Evolutionary conservation across 1,140 invertebrate genomes (phyloP).

Genomic region (Drosophila prosaltans): DNA sequence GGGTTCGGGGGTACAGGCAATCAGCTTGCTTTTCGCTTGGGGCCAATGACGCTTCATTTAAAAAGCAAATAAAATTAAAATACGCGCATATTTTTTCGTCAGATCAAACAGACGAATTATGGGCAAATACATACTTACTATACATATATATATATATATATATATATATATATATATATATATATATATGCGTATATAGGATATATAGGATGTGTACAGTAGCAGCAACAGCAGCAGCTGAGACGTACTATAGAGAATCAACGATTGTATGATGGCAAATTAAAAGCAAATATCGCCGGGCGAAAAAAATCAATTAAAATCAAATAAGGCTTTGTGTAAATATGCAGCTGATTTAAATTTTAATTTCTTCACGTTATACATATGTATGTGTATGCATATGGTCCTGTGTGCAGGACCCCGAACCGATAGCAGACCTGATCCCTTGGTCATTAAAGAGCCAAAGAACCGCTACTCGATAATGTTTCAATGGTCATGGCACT

Average conservation of each 20-base stretch:
- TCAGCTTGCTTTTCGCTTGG: slow-evolving; percentile 59
- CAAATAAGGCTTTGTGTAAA: slow-evolving; percentile 80
- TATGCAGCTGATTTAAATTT: slow-evolving; percentile 76
- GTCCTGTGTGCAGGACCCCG: not conserved
- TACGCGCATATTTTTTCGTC: slow-evolving; percentile 67
- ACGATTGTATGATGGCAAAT: slow-evolving; percentile 53
- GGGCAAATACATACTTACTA: slow-evolving; percentile 50
- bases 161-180: not conserved
- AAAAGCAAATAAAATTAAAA: slow-evolving; percentile 81
- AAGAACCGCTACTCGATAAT: slow-evolving; percentile 44
- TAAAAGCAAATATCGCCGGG: slow-evolving; percentile 70
- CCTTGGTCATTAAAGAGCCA: slow-evolving; percentile 26
- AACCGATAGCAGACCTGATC: slow-evolving; percentile 11
- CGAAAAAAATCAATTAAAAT: slow-evolving; percentile 78
- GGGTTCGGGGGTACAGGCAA: slow-evolving; percentile 46
- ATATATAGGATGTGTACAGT: slow-evolving; percentile 22
- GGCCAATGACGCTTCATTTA: slow-evolving; percentile 73
- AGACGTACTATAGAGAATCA: slow-evolving; percentile 31
- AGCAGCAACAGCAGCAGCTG: slow-evolving; percentile 39
- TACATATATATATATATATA: not conserved
- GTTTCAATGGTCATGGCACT: slow-evolving; percentile 63
- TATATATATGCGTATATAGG: slow-evolving; percentile 8
- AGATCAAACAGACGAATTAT: slow-evolving; percentile 71
- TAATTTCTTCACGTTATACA: slow-evolving; percentile 46
- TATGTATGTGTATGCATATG: not conserved